Evolutionary conservation across 2,113 vertebrate species (phyloP).

Genomic region (Bubo bubo): DNA sequence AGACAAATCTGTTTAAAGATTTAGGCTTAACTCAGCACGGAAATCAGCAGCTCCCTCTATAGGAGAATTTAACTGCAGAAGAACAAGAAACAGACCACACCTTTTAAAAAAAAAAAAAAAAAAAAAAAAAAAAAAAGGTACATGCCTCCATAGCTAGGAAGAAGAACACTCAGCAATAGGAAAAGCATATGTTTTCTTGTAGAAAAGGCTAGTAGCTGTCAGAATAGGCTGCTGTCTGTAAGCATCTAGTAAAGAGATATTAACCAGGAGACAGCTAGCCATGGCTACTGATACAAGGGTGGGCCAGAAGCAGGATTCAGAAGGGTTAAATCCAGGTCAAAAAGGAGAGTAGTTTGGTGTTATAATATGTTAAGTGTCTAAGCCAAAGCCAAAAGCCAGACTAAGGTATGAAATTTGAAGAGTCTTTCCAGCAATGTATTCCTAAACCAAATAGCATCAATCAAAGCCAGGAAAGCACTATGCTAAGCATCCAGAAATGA

Average conservation of each 20-base stretch:
- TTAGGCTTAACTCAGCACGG: neutral
- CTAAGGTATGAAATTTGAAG: neutral
- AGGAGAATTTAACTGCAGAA: neutral
- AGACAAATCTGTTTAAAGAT: neutral
- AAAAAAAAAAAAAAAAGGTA: neutral
- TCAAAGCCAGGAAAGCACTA: neutral
- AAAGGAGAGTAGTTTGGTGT: neutral
- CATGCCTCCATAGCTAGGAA: neutral
- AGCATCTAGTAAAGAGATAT: neutral
- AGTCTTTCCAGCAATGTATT: neutral
- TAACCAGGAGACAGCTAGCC: neutral
- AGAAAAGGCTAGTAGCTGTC: neutral
- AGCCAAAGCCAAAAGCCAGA: neutral
- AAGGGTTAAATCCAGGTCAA: neutral
- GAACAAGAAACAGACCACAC: neutral
- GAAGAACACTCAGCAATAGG: neutral
- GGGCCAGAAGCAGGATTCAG: neutral
- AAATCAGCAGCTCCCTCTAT: neutral
- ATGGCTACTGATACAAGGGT: neutral
- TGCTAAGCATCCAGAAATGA: neutral
- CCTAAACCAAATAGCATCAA: neutral
- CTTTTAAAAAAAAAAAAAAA: neutral
- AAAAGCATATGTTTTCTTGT: neutral
- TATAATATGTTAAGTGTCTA: neutral
- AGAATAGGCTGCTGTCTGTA: neutral